Base-by-base conservation (phyloP, 1,140 invertebrate species). In the Leptonema lineaticorne region DNA sequence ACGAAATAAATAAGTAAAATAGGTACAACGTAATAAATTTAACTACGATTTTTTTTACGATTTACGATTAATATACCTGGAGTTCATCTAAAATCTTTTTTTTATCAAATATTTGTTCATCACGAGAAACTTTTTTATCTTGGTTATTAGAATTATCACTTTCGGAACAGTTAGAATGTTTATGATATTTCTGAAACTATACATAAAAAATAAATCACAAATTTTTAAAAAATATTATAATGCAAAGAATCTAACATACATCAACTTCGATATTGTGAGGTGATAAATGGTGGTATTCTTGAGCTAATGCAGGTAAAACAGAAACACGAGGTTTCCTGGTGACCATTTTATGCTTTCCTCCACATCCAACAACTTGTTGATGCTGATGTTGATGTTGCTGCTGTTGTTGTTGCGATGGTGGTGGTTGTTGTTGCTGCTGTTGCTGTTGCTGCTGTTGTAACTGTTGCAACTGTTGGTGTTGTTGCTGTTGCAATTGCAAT, bases 41-140 rank as follows among this genome's bases (percentile, higher is more conserved):
- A 11, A 14, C 2, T 41, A 14, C 11, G 37, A 41, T 41, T 41
- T 41, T 11, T 53, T 53, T 14, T 26, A 20, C 24, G 48, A 53
- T 53, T 22, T 18, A 53, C 2, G 22, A 16, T 28, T 28, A 57
- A 26, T 7, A n/a, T 77, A 87, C 87, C 79, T 92, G 88, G 66
- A 92, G 77, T 77, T 92, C 90, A 74, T 92, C 90, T 6, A 92
- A 82, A 74, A 92, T 91, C 75, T 90, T 88, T 78, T 91, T 89
- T 73, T 91, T 91, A 69, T 89, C 85, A 16, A 87, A 77, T 50
- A 88, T 87, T 71, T 90, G 87, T 62, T 90, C 89, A 72, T 90
- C 88, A 69, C 82, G 78, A 80, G 71, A 70, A 80, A 65, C 41
- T 65, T 73, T 73, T 30, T 69, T 73, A 9, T 68, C 68, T 57